Base-by-base conservation (phyloP, 2,113 vertebrate species). In the Tonatia bakeri region DNA sequence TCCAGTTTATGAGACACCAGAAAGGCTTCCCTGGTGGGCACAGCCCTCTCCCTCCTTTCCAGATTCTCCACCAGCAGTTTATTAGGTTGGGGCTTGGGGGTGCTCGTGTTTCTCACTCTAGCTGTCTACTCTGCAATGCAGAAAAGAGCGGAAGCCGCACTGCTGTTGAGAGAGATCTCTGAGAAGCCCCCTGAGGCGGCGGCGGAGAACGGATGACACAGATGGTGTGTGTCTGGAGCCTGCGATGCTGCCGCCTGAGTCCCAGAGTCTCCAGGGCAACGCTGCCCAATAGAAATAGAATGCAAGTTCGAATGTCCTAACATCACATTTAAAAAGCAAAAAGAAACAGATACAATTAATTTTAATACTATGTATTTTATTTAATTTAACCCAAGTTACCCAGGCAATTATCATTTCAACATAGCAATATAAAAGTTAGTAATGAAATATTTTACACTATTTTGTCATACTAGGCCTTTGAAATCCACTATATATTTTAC, bases 401-500 rank as follows among this genome's bases (percentile, higher is more conserved):
- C 86, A 88, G 94, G 65, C 50, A 64, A 47, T n/a, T 76, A 92
- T 20, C 52, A 81, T 94, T 84, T 93, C 65, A 91, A 77, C 61
- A 50, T n/a, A 59, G 13, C 56, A 50, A 40, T 50, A 70, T 61
- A 65, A 85, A 90, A 75, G 65, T 72, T 17, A 70, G 20, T 80
- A 24, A 16, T 40, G 13, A 96, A 52, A 43, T 31, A 54, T 28
- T 73, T 92, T 70, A 79, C 61, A 64, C 50, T 94, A 2, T 19
- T 43, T 83, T 67, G 50, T 72, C 67, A 45, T 45, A 87, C 13
- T 52, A 38, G n/a, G 15, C 84, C 16, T 90, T 81, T 88, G 65
- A 87, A 88, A 88, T n/a, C 12, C 38, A 40, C 10, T 36, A 19
- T 82, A 22, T 52, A 87, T 24, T 91, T 88, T 72, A 93, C 20